Evolutionary conservation across 1,140 invertebrate genomes (phyloP), one percentile per base, ranked within the genome.

Genomic region (Macrostomum lignano): DNA sequence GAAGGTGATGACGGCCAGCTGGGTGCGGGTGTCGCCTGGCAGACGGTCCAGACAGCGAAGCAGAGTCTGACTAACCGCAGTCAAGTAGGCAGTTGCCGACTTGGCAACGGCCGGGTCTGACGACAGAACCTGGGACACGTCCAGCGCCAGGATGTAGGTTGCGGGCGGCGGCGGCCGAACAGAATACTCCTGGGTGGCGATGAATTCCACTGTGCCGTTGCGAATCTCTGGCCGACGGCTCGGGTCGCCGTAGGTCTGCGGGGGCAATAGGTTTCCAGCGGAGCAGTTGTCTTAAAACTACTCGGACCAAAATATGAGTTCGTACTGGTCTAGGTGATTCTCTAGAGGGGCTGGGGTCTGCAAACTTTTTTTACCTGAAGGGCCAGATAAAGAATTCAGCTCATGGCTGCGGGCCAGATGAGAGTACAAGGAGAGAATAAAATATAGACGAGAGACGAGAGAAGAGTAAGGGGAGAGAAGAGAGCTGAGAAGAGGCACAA

Each of bases 181-280:
- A 81, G 91, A 91, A 51, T 94, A 96, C 59, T 96, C 88, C 35
- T 77, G 74, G 33, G 86, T 79, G 21, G 91, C 91, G 38, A 96
- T 88, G 56, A 82, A 98, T 63, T 98, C 91, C 42, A 98, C 82
- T 1, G 86, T 94, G 26, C 79, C 76, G 17, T 79, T 74, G 49
- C 73, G 73, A 29, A 96, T 72, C 66, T 98, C 91, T 0, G 88
- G 86, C 46, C 86, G 64, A 39, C 77, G 64, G 1, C 73, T 70
- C 17, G 86, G 82, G 61, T 94, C 86, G 4, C 82, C 81, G 48
- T 81, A 54, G 17, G 48, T 46, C 9, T 35, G 3, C 10, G 20
- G 7, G 7, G 13, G 7, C 7, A 30, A 30, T 7, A 30, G 11
- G 13, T 30, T 30, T 7, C 20, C 13, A 13, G 10, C 20, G n/a